Evolutionary conservation across 2,797 vertebrate genomes (phyloP).

Genomic region (Pogoniulus pusillus): DNA sequence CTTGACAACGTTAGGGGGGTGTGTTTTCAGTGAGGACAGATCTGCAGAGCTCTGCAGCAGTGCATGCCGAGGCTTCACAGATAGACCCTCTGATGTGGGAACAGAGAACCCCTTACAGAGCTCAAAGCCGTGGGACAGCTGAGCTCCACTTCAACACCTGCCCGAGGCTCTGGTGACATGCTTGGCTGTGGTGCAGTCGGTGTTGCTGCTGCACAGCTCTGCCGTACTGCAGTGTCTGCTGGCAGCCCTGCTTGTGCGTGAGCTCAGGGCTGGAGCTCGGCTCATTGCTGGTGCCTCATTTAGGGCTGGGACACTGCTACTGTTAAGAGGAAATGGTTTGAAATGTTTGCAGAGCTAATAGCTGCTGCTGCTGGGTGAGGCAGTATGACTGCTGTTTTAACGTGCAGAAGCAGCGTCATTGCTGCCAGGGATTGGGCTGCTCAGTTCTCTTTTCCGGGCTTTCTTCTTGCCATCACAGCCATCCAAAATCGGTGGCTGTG

Average conservation of each 20-base stretch:
- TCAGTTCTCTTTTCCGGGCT: background rate
- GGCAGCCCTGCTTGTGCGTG: background rate
- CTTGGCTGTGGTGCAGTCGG: background rate
- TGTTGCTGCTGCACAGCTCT: background rate
- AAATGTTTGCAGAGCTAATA: background rate
- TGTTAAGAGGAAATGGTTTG: background rate
- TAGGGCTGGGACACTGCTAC: background rate
- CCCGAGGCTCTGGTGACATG: fast-evolving
- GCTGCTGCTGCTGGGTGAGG: background rate
- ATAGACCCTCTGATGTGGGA: background rate
- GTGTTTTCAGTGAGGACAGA: background rate
- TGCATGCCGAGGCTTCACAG: background rate
- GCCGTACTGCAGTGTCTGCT: background rate
- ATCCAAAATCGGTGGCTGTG: background rate
- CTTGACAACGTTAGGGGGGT: background rate
- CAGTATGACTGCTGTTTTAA: background rate
- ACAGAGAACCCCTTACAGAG: background rate
- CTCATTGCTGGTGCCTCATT: background rate
- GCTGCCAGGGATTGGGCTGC: background rate
- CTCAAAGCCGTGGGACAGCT: background rate
- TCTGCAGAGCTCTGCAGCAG: conserved; percentile 41
- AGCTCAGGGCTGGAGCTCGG: background rate
- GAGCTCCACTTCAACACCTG: background rate
- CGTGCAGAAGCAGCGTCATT: fast-evolving
- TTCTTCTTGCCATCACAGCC: background rate